These are phyloP conservation scores for Scaptomyza hsui DNA, from an alignment of 1,140 invertebrate genomes.

Conservation along the genomic window DNA sequence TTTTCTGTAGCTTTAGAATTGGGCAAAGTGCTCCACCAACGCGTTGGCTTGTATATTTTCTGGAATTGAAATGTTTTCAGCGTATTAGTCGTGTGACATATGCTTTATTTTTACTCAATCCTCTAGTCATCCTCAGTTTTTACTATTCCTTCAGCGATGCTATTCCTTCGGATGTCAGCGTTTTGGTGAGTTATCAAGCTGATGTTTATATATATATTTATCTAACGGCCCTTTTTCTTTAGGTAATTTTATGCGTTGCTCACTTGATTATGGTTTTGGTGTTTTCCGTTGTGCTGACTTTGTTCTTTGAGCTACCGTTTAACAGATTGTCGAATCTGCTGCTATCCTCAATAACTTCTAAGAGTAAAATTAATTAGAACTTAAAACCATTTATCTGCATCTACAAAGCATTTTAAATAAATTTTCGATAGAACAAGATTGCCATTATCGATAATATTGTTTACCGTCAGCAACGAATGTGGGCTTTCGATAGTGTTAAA, in stretches of 20 bases:
- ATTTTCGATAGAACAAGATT: background rate
- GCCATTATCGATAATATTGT: background rate
- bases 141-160: conserved; percentile 31
- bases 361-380: conserved; percentile 5
- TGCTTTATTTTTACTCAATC: conserved; percentile 55
- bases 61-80: conserved; percentile 34
- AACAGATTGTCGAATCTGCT: conserved; percentile 35
- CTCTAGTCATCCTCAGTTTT: conserved; percentile 33
- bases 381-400: too few relatives aligned
- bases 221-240: background rate
- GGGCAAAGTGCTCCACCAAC: background rate
- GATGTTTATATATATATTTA: background rate
- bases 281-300: conserved; percentile 25
- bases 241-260: conserved; percentile 31
- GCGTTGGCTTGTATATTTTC: conserved; percentile 25
- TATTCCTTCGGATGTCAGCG: conserved; percentile 17
- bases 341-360: background rate
- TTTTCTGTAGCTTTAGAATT: background rate
- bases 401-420: background rate
- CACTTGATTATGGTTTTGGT: conserved; percentile 15
- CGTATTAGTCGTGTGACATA: conserved; percentile 39
- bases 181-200: conserved; percentile 38
- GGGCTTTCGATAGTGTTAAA: too few relatives aligned
- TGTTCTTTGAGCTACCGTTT: conserved; percentile 53
- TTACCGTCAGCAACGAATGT: too few relatives aligned